Conservation (phyloP, 2,113 vertebrate genomes). For the Hippotragus niger region DNA sequence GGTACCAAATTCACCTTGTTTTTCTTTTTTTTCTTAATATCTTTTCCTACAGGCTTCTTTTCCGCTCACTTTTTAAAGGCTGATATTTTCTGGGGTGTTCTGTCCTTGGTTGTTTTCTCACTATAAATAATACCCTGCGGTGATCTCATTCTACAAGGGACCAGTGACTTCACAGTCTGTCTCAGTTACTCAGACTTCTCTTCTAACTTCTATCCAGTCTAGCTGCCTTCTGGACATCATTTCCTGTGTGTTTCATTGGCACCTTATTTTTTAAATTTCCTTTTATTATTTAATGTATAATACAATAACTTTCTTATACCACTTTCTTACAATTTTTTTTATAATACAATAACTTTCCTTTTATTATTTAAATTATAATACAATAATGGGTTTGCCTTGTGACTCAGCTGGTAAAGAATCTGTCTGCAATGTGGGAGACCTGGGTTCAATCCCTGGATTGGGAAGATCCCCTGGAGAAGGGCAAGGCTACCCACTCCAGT, state of each 20-base stretch:
- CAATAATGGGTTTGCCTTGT: background rate
- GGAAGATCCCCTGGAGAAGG: background rate
- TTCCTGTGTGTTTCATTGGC: background rate
- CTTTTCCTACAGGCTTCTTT: background rate
- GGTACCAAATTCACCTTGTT: background rate
- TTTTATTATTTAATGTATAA: background rate
- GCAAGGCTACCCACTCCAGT: background rate
- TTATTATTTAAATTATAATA: background rate
- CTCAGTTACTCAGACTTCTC: background rate
- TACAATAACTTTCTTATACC: background rate
- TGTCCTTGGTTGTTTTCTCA: background rate
- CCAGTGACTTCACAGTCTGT: background rate
- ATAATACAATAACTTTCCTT: background rate
- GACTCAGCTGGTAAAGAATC: background rate
- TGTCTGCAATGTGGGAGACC: background rate
- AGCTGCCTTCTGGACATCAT: background rate
- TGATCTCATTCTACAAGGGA: background rate
- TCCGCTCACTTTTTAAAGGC: background rate
- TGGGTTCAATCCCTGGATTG: background rate
- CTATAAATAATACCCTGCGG: background rate
- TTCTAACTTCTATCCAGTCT: background rate
- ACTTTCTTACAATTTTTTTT: background rate
- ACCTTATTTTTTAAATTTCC: background rate
- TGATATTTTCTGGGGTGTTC: background rate
- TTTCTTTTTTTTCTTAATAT: background rate